Percentiles rank a stretch among this genome's conserved stretches.
Conservation (phyloP, 2,113 vertebrate genomes). For the Petromus typicus region DNA sequence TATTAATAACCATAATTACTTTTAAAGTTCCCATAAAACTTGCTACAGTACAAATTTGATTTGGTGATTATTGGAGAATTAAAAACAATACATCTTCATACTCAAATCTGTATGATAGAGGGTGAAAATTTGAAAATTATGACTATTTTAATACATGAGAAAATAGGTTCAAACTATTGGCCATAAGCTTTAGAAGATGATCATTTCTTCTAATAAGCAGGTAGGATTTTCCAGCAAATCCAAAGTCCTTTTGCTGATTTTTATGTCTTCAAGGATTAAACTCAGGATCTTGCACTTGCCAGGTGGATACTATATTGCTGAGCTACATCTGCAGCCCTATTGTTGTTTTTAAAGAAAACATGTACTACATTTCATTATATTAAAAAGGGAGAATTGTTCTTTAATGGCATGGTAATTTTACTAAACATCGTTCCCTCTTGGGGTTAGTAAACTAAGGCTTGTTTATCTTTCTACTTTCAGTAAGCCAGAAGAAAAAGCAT, state of each 20-base stretch:
- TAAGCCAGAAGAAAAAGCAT: not conserved
- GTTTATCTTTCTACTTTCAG: not conserved
- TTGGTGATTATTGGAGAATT: constrained; percentile 12
- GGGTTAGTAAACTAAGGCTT: not conserved
- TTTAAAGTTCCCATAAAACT: not conserved
- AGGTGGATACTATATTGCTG: no score
- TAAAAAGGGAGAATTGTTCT: not conserved
- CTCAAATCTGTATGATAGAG: not conserved
- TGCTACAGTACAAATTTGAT: not conserved
- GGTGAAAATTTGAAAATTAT: not conserved
- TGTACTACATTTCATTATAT: not conserved
- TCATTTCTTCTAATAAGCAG: not conserved
- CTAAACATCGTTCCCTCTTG: not conserved
- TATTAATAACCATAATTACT: not conserved
- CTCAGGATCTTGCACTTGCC: no score
- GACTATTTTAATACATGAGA: not conserved
- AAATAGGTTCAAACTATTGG: not conserved
- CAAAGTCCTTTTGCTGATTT: not conserved
- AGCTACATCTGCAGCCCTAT: no score
- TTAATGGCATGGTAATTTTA: not conserved
- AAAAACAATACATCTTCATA: not conserved
- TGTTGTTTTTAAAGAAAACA: not conserved
- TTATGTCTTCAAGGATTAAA: not conserved
- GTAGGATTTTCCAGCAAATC: not conserved
- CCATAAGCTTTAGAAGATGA: not conserved